Base-by-base conservation (phyloP, 2,797 vertebrate genomes). In the Cetoscarus ocellatus region DNA sequence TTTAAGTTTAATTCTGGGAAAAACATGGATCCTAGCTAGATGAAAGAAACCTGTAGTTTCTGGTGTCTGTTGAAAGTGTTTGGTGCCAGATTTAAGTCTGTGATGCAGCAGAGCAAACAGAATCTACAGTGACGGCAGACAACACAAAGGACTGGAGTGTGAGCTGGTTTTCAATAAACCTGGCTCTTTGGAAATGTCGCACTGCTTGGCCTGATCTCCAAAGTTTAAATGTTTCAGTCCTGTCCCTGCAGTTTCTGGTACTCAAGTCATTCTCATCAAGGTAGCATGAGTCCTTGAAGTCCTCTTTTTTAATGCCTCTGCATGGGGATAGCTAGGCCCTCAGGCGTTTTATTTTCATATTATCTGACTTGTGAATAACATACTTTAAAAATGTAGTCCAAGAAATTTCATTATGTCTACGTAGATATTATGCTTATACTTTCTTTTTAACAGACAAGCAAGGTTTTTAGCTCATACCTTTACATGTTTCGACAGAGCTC, bases 101-200 rank as follows among this genome's bases (percentile, higher is more conserved):
- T 73, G 42, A 3, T 3, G 10, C 42, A 43, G 42, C 42, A 43
- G 42, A 43, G 76, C 61, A 53, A n/a, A 54, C 68, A 53, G 63
- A 47, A 68, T 66, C 62, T 45, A 8, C 17, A 53, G 77, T 61
- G 66, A 61, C 70, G 52, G 50, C 38, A n/a, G 39, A 42, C 42
- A 70, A 77, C 66, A 79, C 63, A 83, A 64, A 76, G 49, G 48
- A 14, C 67, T 60, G 3, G 7, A 74, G 61, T 81, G 88, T 92
- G 91, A 92, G 76, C 67, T 70, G 90, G 53, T 86, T 92, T 87
- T 87, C 59, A 92, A 91, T 84, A 35, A 77, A 71, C 55, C 34
- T 15, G 40, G 35, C 49, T 86, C 65, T 84, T 86, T 70, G 81
- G 57, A 84, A 75, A 66, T 44, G 27, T 8, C 45, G 64, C 43